Percentiles rank a stretch among this genome's conserved stretches.
These are phyloP conservation scores for Xyrauchen texanus DNA, from an alignment of 2,113 vertebrate genomes.

Conservation along the genomic window DNA sequence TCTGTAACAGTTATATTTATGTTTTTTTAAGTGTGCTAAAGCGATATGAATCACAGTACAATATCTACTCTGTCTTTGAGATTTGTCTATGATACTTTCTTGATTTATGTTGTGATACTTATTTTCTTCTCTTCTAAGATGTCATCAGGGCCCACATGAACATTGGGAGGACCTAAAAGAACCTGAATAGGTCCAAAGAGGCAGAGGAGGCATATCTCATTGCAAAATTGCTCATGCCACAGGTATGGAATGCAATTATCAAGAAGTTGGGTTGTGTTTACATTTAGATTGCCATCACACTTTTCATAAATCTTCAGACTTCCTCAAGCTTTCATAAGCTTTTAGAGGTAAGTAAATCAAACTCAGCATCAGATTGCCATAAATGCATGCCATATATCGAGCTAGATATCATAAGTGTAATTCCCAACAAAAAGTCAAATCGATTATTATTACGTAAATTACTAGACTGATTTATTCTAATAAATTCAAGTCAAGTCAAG, in stretches of 20 bases:
- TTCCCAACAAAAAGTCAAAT: too few relatives aligned
- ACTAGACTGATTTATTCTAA: too few relatives aligned
- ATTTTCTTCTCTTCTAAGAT: conserved; percentile 69
- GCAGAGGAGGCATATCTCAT: conserved; percentile 94
- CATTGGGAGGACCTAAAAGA: conserved; percentile 98
- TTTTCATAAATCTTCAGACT: too few relatives aligned
- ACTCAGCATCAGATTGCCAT: too few relatives aligned
- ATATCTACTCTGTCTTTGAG: too few relatives aligned
- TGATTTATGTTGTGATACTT: not conserved
- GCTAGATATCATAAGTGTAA: too few relatives aligned
- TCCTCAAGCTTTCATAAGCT: too few relatives aligned
- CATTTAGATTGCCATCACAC: too few relatives aligned
- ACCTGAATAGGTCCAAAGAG: conserved; percentile 92
- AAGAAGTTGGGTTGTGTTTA: not conserved
- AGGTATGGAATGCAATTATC: conserved; percentile 74
- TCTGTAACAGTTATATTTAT: not conserved
- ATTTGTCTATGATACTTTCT: not conserved
- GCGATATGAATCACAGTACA: not conserved
- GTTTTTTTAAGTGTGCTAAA: not conserved
- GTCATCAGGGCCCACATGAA: conserved; percentile 99
- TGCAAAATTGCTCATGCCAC: conserved; percentile 97
- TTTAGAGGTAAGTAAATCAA: too few relatives aligned
- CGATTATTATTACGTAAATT: too few relatives aligned
- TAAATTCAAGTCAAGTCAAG: too few relatives aligned
- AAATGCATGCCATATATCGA: too few relatives aligned